A percentile compares a stretch with the other conserved stretches of the same genome.
These are phyloP conservation scores for Kryphioiulus occultus DNA, from an alignment of 2,888 invertebrate species.

Conservation along the genomic window DNA sequence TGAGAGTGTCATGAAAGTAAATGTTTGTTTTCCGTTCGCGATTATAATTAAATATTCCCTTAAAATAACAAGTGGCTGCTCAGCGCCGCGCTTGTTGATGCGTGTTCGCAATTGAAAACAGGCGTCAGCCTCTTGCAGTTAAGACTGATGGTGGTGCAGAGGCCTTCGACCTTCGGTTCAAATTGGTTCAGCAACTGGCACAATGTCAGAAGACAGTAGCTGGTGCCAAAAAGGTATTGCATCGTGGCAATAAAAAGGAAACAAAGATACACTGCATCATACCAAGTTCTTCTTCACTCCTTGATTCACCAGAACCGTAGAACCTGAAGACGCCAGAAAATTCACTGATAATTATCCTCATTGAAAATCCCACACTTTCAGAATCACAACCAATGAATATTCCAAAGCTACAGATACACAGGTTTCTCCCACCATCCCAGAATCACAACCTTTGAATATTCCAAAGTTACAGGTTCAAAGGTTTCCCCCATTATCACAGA, in stretches of 20 bases:
- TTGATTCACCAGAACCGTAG: no score
- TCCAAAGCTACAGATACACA: no score
- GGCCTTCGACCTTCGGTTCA: neutral
- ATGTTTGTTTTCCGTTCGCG: constrained; percentile 7
- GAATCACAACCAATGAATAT: no score
- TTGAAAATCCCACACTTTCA: no score
- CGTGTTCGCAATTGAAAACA: neutral
- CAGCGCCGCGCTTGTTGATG: neutral
- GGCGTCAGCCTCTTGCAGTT: neutral
- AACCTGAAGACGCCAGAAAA: neutral
- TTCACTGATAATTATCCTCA: neutral
- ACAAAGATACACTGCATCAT: no score
- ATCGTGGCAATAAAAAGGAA: neutral
- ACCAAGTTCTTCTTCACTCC: no score
- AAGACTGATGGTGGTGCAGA: neutral
- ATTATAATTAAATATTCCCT: constrained; percentile 6
- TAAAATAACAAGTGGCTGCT: constrained; percentile 9
- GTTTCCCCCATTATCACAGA: no score
- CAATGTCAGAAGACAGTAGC: neutral
- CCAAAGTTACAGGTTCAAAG: no score
- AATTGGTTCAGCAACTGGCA: neutral
- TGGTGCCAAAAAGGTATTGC: neutral
- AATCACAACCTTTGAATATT: no score
- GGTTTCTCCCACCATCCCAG: no score
- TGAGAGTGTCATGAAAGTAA: constrained; percentile 7